A percentile compares a stretch with the other conserved stretches of the same genome.
Conservation (phyloP, 2,888 invertebrate genomes). For the Incurvaria masculella region DNA sequence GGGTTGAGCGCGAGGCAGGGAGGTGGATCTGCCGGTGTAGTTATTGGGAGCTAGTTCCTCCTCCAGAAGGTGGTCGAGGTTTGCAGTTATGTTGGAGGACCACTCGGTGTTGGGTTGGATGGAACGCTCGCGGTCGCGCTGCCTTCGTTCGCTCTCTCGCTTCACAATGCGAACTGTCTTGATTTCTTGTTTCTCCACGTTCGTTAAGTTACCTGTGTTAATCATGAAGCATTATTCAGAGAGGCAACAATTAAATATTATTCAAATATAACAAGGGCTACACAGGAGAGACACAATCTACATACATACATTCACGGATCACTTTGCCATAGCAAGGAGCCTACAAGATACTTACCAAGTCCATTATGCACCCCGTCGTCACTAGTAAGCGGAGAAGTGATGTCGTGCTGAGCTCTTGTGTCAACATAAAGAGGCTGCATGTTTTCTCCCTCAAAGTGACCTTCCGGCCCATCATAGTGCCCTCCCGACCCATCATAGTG, state of each 20-base stretch:
- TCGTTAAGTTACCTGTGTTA: slow-evolving; percentile 59
- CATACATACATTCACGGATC: too few species aligned
- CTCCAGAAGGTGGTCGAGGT: slow-evolving; percentile 47
- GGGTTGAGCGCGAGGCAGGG: slow-evolving; percentile 47
- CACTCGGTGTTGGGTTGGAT: slow-evolving; percentile 49
- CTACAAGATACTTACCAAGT: slow-evolving; percentile 29
- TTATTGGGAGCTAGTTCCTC: slow-evolving; percentile 41
- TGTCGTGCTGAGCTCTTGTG: slow-evolving; percentile 37
- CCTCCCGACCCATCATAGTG: slow-evolving; percentile 35
- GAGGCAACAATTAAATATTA: neutral
- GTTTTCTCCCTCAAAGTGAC: too few species aligned
- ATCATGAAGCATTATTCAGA: neutral
- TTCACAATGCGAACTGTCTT: slow-evolving; percentile 94
- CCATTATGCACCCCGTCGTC: slow-evolving; percentile 40
- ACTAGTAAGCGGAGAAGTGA: slow-evolving; percentile 39
- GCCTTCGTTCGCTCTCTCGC: slow-evolving; percentile 83
- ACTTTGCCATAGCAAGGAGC: neutral
- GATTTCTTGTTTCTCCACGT: slow-evolving; percentile 82
- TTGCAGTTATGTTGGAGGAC: slow-evolving; percentile 40
- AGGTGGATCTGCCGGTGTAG: slow-evolving; percentile 44
- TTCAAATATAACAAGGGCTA: neutral
- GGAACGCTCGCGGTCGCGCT: slow-evolving; percentile 72
- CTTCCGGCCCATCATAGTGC: too few species aligned
- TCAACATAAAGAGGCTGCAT: slow-evolving; percentile 68
- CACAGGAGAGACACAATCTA: too few species aligned